Percentiles rank a stretch among this genome's conserved stretches.
Evolutionary conservation across 2,113 vertebrate species (phyloP).

Genomic region (Lagopus leucura): DNA sequence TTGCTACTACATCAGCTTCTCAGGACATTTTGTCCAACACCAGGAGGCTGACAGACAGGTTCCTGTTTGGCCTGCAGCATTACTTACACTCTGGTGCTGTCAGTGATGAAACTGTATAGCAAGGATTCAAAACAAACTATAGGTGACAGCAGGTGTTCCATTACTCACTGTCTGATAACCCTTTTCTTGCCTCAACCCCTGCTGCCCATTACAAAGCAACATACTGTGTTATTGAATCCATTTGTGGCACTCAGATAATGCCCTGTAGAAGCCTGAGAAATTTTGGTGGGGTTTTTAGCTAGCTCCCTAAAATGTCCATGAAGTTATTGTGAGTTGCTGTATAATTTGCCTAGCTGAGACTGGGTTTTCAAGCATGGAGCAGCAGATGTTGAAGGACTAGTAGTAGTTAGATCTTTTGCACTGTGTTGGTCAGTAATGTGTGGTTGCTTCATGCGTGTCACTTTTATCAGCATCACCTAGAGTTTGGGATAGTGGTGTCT

Average conservation of each 20-base stretch:
- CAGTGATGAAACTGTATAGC: slow-evolving; percentile 70
- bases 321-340: neutral
- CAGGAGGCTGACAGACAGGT: slow-evolving; percentile 42
- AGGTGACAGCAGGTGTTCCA: slow-evolving; percentile 64
- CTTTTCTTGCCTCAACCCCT: slow-evolving; percentile 39
- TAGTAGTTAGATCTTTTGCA: neutral
- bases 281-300: neutral
- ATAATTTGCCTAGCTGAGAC: neutral
- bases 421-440: neutral
- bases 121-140: slow-evolving; percentile 28
- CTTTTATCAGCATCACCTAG: neutral
- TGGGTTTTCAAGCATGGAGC: neutral
- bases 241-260: slow-evolving; percentile 31
- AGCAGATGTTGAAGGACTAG: neutral
- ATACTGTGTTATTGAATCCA: neutral
- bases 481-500: neutral
- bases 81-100: slow-evolving; percentile 53
- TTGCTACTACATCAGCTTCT: slow-evolving; percentile 26
- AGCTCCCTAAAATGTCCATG: neutral
- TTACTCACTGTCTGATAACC: slow-evolving; percentile 69
- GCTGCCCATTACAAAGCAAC: slow-evolving; percentile 7
- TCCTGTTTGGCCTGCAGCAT: slow-evolving; percentile 47
- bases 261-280: neutral
- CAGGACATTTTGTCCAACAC: slow-evolving; percentile 53
- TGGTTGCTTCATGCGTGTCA: neutral